Evolutionary conservation across 1,140 invertebrate species (phyloP), one percentile per base, ranked within the genome.

Genomic region (Lasioglossum albipes): DNA sequence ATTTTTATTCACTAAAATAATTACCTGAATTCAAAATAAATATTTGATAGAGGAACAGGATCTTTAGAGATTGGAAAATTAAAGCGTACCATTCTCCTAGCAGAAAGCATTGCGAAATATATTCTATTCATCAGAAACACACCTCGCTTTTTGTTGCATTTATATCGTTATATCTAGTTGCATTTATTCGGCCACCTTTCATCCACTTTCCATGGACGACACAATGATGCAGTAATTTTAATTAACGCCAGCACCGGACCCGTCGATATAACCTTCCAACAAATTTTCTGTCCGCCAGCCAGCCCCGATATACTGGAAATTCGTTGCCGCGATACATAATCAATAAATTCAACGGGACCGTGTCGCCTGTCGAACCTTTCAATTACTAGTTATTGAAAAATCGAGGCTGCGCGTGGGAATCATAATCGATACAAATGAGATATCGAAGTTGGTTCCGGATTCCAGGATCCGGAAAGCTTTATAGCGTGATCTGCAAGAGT

Each of bases 211-310:
- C 18, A 45, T 20, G 27, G n/a, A 12, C 13, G 22, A 68, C 36
- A n/a, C 20, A 66, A 42, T 49, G 36, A 13, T n/a, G 36, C 61
- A 31, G 66, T 61, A 69, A 62, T 77, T 77, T 77, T 77, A 70
- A 77, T 70, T 62, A 70, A 70, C 54, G 18, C 4, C 59, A 61
- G 49, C 59, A 16, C 1, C 4, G 27, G 6, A 59, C 5, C 20
- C 57, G 7, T 4, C 13, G 12, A 42, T 59, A n/a, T 31, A 62
- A 62, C 57, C 57, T 77, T 49, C 36, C 41, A 61, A 20, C 41
- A 41, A 75, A 36, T 42, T 54, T 7, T 27, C 61, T 5, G 12
- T 3, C 49, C 36, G 18, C 18, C 6, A 9, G 9, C 7, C 9
- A 10, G 12, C 6, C 3, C 31, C n/a, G 20, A 20, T 42, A 22